phyloP scores from a whole-genome alignment of 2,797 vertebrate genomes.

The Betta splendens region DNA sequence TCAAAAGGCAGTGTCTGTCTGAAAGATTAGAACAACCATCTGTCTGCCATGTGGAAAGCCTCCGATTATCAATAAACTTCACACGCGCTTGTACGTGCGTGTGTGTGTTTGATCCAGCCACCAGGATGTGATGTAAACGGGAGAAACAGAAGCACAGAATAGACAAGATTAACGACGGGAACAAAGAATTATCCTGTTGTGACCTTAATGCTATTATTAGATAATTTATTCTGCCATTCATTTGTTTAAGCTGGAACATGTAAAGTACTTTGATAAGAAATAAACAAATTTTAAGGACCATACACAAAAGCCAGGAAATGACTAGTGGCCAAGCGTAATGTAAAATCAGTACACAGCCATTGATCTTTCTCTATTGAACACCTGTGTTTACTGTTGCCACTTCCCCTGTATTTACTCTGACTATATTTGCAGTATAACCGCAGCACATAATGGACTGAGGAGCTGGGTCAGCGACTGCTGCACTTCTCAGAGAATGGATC shows the following conservation, averaged over 20 bases:
- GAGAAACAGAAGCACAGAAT: constrained; percentile 12
- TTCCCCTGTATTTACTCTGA: constrained; percentile 16
- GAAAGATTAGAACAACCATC: constrained; percentile 77
- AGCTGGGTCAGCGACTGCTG: no score
- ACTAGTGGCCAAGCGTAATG: constrained; percentile 47
- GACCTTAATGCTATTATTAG: not conserved
- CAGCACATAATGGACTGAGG: no score
- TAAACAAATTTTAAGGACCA: not conserved
- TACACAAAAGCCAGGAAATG: constrained; percentile 34
- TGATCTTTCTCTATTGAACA: constrained; percentile 38
- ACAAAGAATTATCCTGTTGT: constrained; percentile 2
- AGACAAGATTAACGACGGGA: constrained; percentile 7
- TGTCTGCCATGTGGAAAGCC: constrained; percentile 68
- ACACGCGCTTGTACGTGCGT: constrained; percentile 46
- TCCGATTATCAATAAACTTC: constrained; percentile 69
- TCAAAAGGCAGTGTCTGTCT: constrained; percentile 72
- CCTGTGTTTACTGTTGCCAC: constrained; percentile 41
- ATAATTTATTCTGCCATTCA: not conserved
- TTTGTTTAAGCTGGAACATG: not conserved
- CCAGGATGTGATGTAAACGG: constrained; percentile 32
- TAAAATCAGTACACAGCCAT: constrained; percentile 51
- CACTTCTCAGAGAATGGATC: no score
- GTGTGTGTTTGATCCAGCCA: constrained; percentile 37
- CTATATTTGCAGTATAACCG: constrained; percentile 16
- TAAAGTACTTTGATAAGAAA: not conserved